Evolutionary conservation across 2,797 vertebrate species (phyloP).

Genomic region (Fratercula arctica): DNA sequence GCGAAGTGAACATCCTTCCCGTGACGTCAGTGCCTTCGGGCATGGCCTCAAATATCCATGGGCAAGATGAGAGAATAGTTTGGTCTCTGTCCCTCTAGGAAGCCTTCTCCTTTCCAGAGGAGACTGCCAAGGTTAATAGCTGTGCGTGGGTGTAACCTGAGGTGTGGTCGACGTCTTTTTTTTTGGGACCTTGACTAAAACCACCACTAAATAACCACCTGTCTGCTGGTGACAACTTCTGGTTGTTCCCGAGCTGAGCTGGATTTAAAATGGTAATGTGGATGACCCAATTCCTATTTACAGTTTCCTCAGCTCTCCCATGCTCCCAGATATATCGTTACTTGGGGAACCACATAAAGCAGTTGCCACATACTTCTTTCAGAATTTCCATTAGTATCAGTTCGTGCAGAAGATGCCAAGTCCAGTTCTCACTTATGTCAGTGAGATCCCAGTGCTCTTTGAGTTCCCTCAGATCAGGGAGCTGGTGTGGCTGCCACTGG

Average conservation of each 20-base stretch:
- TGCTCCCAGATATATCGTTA: not conserved
- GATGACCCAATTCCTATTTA: not conserved
- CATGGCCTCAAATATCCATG: not conserved
- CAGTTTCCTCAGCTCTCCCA: not conserved
- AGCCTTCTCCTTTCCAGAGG: not conserved
- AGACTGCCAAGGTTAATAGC: not conserved
- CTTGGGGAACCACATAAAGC: not conserved
- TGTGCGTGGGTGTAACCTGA: not conserved
- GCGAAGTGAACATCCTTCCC: not conserved
- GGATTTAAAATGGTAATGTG: not conserved
- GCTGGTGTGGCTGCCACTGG: not conserved
- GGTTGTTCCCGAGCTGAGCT: not conserved
- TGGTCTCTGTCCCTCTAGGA: not conserved
- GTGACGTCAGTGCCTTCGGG: not conserved
- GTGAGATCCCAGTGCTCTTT: not conserved
- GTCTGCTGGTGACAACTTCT: not conserved
- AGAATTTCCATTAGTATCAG: constrained; percentile 5
- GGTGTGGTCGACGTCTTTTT: not conserved
- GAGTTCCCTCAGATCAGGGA: not conserved
- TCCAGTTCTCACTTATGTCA: not conserved
- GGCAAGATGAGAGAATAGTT: not conserved
- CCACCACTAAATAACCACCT: not conserved
- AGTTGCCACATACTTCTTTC: not conserved
- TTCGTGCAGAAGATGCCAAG: not conserved
- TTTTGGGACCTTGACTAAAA: not conserved